phyloP scores from a whole-genome alignment of 1,140 invertebrate genomes.

The Lepidurus apus region DNA sequence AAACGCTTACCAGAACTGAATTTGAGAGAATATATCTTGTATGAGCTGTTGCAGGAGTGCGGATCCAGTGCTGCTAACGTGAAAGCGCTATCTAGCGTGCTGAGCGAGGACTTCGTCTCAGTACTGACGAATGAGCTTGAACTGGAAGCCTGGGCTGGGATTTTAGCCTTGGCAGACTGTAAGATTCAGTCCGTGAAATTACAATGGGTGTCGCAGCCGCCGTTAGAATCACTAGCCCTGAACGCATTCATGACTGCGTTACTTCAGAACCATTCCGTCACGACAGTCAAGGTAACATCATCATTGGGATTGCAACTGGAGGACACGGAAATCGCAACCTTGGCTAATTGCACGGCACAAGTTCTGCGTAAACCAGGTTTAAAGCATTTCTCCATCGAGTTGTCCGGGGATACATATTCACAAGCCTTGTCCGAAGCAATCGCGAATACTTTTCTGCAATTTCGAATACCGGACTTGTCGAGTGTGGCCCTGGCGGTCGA shows the following conservation, averaged over 20 bases:
- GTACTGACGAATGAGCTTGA: slow-evolving; percentile 32
- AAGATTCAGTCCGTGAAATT: slow-evolving; percentile 30
- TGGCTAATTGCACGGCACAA: slow-evolving; percentile 25
- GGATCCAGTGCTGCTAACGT: slow-evolving; percentile 28
- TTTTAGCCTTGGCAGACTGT: slow-evolving; percentile 31
- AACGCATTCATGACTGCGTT: slow-evolving; percentile 29
- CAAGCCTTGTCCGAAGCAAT: neutral
- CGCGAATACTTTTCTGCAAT: neutral
- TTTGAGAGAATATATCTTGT: slow-evolving; percentile 29
- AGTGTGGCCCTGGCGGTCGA: neutral
- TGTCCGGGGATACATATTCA: slow-evolving; percentile 25
- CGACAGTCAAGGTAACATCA: neutral
- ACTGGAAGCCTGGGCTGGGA: slow-evolving; percentile 34
- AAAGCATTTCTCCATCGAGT: slow-evolving; percentile 24
- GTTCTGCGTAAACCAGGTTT: slow-evolving; percentile 27
- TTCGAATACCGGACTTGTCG: neutral
- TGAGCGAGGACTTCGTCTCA: slow-evolving; percentile 32
- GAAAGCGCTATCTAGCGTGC: slow-evolving; percentile 23
- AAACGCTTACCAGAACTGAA: slow-evolving; percentile 26
- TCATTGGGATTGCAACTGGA: slow-evolving; percentile 26
- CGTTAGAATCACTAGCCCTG: slow-evolving; percentile 11
- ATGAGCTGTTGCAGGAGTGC: slow-evolving; percentile 33
- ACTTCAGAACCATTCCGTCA: slow-evolving; percentile 26
- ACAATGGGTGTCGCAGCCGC: slow-evolving; percentile 19
- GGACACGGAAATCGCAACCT: slow-evolving; percentile 23